Base-by-base conservation (phyloP, 2,797 vertebrate genomes). In the Xerus rutilus region DNA sequence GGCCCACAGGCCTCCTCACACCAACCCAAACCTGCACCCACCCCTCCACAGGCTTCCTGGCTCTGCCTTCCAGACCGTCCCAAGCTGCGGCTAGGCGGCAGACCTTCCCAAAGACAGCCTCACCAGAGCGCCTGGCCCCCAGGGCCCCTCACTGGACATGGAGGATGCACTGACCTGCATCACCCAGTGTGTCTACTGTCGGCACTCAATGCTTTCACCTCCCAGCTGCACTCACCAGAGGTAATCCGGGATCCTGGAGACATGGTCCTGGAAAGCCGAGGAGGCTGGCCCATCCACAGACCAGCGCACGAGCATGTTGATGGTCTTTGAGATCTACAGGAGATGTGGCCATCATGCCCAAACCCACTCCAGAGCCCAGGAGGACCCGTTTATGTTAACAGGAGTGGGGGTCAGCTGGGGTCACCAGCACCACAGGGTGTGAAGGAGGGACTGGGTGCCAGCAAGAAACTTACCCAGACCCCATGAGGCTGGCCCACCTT, bases 251-350 rank as follows among this genome's bases (percentile, higher is more conserved):
- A 99, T 99, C 97, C 99, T 98, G 95, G 99, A 99, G 85, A 99
- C 98, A 0, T 99, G 99, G 83, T 99, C 99, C 98, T 99, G 99
- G 97, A 99, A 99, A 81, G 89, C 98, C 3, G 98, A 9, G 14
- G 99, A 99, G 21, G 98, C 74, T 0, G 99, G 98, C 35, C 99
- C 99, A 0, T 99, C 99, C 91, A 98, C 98, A 0, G 99, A 97
- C 99, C 99, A 99, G 86, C 99, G 99, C 76, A 99, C 99, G 86
- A 99, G 97, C 99, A 99, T 99, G 98, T 99, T 99, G 97, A 99
- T 99, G 0, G 99, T 99, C 98, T 99, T 99, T 0, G 99, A 99
- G 97, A 99, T 99, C 99, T 99, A 98, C 43, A 45, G 43, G 94
- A 65, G 57, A 88, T 2, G 17, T 0, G 0, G 65, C 28, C 28